phyloP scores from a whole-genome alignment of 2,797 vertebrate genomes.

The Chelon auratus region DNA sequence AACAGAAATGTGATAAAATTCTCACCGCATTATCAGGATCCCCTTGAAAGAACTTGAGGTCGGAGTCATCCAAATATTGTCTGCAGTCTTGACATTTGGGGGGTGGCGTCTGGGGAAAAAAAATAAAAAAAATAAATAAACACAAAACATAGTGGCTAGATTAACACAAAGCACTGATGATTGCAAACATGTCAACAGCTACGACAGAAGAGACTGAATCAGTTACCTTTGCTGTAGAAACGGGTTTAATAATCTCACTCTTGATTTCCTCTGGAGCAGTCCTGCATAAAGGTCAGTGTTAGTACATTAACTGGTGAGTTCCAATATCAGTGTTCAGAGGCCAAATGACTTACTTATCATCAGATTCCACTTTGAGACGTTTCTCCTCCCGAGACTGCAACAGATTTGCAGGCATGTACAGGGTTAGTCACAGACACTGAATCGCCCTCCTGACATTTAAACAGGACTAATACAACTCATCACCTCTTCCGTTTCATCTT shows the following conservation, averaged over 20 bases:
- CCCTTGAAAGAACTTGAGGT: constrained; percentile 96
- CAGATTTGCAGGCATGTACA: not conserved
- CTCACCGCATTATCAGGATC: constrained; percentile 91
- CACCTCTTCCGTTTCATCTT: constrained; percentile 76
- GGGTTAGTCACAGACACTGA: not conserved
- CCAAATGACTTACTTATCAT: constrained; percentile 82
- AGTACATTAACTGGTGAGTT: not conserved
- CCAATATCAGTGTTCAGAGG: not conserved
- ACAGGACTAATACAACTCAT: not conserved
- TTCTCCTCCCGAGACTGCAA: constrained; percentile 89
- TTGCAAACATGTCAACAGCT: constrained; percentile 1
- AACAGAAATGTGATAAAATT: not conserved
- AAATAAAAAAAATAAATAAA: not conserved
- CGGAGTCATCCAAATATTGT: constrained; percentile 94
- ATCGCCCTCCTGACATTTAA: not conserved
- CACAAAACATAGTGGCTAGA: not conserved
- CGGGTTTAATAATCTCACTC: constrained; percentile 73
- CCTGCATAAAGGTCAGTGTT: constrained; percentile 66
- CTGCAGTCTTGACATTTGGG: constrained; percentile 92
- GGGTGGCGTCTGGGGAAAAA: constrained; percentile 83
- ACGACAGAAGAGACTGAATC: not conserved
- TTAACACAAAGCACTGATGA: not conserved
- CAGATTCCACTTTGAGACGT: constrained; percentile 87
- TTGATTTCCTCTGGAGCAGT: constrained; percentile 76
- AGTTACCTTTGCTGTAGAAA: constrained; percentile 85